Percentiles rank a stretch among this genome's conserved stretches.
phyloP scores from a whole-genome alignment of 2,113 vertebrate genomes.

The Ochotona princeps region DNA sequence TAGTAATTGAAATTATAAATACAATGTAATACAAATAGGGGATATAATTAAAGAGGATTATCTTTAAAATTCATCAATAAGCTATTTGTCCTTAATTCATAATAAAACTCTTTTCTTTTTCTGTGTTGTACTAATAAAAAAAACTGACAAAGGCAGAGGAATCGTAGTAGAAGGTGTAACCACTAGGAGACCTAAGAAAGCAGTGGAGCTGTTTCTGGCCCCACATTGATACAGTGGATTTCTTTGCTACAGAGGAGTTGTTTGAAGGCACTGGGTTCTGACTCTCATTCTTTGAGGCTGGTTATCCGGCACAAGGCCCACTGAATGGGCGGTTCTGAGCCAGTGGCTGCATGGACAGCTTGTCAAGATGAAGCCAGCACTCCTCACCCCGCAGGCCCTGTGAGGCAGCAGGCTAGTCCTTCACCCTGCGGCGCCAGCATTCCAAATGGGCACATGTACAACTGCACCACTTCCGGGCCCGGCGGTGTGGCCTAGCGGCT shows the following conservation, averaged over 20 bases:
- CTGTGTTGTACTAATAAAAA: conserved; percentile 46
- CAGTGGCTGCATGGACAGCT: not conserved
- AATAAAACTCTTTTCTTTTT: not conserved
- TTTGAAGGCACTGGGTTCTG: not conserved
- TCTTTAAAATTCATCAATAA: conserved; percentile 59
- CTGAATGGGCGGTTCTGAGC: not conserved
- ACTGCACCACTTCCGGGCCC: too few species aligned
- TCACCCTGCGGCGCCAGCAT: too few species aligned
- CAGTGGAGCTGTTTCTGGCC: not conserved
- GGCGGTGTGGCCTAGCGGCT: too few species aligned
- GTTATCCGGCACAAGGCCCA: not conserved
- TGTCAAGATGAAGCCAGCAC: not conserved
- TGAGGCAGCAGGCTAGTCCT: too few species aligned
- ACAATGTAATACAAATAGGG: not conserved
- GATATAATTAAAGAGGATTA: conserved; percentile 38
- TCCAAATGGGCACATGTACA: too few species aligned
- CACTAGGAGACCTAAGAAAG: conserved; percentile 16
- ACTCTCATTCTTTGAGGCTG: not conserved
- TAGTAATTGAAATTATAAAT: conserved; percentile 54
- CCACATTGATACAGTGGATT: not conserved
- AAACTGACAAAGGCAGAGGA: conserved; percentile 36
- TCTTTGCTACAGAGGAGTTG: not conserved
- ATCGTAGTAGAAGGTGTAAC: not conserved
- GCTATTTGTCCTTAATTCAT: conserved; percentile 11
- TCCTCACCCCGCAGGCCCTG: too few species aligned